Evolutionary conservation across 2,113 vertebrate species (phyloP), one percentile per base, ranked within the genome.

Genomic region (Coryphaenoides rupestris): DNA sequence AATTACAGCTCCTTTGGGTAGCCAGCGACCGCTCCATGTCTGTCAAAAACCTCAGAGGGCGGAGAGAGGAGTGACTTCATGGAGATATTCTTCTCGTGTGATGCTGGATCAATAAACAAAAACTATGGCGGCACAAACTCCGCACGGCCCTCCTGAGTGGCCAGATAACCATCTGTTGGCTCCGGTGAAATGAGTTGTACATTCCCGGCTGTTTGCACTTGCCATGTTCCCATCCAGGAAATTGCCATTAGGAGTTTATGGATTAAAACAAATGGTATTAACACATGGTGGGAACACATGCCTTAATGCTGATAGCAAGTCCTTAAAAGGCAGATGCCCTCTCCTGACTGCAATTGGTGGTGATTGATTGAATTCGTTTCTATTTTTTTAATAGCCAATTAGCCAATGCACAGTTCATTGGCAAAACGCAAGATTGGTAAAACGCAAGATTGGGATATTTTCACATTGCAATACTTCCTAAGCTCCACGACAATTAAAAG

Each of bases 151-250:
- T 22, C 70, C 69, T 58, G 24, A 61, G 58, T 62, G 72, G 73
- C 58, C 53, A 46, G 68, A 76, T 67, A 76, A 73, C 75, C 78
- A 79, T 66, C 74, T 73, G 73, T 19, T 66, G 62, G 33, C 52
- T 66, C 66, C 47, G 46, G 55, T 63, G 53, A 69, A 68, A 69
- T 62, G 64, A 55, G 26, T 69, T 56, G 45, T 55, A 70, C 66
- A 80, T 83, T 81, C 80, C 72, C 76, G 86, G 76, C 74, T 80
- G 73, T 84, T 80, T 66, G 53, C 65, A 74, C 69, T 74, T 76
- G 70, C 76, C 56, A 59, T 21, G 58, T 23, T 13, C 45, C 40
- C 63, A 63, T 66, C 70, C 65, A 4, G 16, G 66, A 76, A 72
- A 74, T 26, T 49, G 57, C 63, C 56, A 58, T 28, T 15, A 58